Evolutionary conservation across 2,888 invertebrate species (phyloP), one percentile per base, ranked within the genome.

Genomic region (Strigamia transsilvanica): DNA sequence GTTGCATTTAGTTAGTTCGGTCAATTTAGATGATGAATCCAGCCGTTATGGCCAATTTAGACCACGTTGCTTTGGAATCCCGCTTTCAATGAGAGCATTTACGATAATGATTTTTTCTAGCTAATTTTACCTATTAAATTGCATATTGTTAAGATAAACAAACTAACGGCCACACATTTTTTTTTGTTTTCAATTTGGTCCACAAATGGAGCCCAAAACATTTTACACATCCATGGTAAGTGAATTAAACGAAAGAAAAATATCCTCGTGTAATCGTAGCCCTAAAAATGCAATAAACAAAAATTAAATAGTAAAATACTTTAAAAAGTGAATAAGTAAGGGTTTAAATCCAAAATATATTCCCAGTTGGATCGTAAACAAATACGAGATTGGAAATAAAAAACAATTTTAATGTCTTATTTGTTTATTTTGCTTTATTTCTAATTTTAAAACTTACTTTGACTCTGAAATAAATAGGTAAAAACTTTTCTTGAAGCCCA

Each of bases 231-330:
- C 51, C 51, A 51, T 13, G 51, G 51, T n/a, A 51, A 13, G 18
- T 51, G 51, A n/a, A 51, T 51, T 51, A 51, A 51, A 15, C 51
- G 51, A 51, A 51, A 51, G 51, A 51, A 51, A 51, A 51, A 51
- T 51, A 51, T 51, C 12, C 51, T 51, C 12, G 51, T 51, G 15
- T 51, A 51, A 18, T 51, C 51, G 12, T 51, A 51, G 18, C 51
- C 51, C 51, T 51, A 18, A 51, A 51, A 51, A 51, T 18, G 15
- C 15, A 51, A 1, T 6, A 6, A 38, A 38, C 1, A 38, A 9
- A 38, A 9, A 38, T 38, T 6, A 38, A 38, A 38, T 38, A 5
- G 10, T 38, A 6, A 38, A 38, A 38, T 38, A 10, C 10, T 38
- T 38, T 9, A 38, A 38, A 38, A 38, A 38, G 10, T 38, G 38